phyloP scores from a whole-genome alignment of 2,888 invertebrate species.

The Junonia oenone region DNA sequence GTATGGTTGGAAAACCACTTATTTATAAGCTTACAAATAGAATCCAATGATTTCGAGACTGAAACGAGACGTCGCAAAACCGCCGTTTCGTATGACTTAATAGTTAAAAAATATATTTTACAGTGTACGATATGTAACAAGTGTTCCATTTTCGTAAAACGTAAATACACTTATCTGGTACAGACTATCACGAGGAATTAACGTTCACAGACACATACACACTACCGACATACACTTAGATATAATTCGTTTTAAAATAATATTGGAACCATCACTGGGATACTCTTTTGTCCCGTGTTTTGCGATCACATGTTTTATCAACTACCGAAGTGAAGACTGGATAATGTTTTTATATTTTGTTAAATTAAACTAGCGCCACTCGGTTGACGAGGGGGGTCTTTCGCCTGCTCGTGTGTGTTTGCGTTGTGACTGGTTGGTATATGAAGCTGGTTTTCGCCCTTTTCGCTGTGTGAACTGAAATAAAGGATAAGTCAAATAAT shows the following conservation, averaged over 20 bases:
- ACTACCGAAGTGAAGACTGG: background rate
- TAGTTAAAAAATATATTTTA: conserved; percentile 42
- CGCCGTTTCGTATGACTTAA: conserved; percentile 11
- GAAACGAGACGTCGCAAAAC: background rate
- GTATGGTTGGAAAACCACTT: conserved; percentile 35
- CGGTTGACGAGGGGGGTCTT: conserved; percentile 82
- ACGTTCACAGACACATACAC: conserved; percentile 38
- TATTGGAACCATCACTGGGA: conserved; percentile 26
- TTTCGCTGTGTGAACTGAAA: conserved; percentile 69
- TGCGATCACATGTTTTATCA: background rate
- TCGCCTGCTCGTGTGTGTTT: conserved; percentile 76
- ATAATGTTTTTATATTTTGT: background rate
- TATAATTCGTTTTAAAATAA: background rate
- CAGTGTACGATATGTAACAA: conserved; percentile 75
- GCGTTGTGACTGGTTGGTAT: conserved; percentile 63
- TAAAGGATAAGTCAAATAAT: background rate
- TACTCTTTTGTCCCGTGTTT: conserved; percentile 5
- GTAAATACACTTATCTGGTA: conserved; percentile 67
- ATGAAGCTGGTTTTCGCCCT: conserved; percentile 67
- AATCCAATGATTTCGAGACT: conserved; percentile 13
- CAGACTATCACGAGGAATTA: conserved; percentile 38
- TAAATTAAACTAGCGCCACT: conserved; percentile 44
- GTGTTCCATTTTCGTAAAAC: conserved; percentile 50
- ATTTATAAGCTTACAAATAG: conserved; percentile 12
- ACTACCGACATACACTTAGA: conserved; percentile 15